Percentiles rank a stretch among this genome's conserved stretches.
Conservation (phyloP, 2,888 invertebrate genomes). For the Drosophila histrio region DNA sequence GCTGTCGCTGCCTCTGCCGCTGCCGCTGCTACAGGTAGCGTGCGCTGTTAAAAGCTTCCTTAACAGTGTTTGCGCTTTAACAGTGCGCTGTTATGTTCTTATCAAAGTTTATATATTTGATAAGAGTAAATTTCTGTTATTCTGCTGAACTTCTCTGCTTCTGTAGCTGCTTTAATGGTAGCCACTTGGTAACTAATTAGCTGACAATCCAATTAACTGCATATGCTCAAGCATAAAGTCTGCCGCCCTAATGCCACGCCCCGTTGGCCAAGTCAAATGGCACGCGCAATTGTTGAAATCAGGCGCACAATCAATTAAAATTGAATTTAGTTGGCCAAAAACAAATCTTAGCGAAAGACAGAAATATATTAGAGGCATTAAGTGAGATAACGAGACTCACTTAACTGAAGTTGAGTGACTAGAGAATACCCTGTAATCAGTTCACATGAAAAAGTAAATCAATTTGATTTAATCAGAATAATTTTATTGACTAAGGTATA, state of each 20-base stretch:
- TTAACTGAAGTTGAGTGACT: not conserved
- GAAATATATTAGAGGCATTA: constrained; percentile 55
- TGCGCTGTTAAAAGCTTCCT: constrained; percentile 24
- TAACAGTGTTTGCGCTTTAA: constrained; percentile 2
- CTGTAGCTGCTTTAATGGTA: not conserved
- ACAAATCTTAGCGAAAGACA: not conserved
- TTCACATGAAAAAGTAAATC: not conserved
- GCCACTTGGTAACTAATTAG: constrained; percentile 28
- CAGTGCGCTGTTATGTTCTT: not conserved
- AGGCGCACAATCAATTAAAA: constrained; percentile 72
- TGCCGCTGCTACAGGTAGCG: constrained; percentile 32
- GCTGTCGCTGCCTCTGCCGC: constrained; percentile 12
- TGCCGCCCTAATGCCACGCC: constrained; percentile 49
- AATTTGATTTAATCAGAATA: not conserved
- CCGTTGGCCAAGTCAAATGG: constrained; percentile 64
- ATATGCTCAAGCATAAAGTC: constrained; percentile 26
- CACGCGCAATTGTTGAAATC: constrained; percentile 65
- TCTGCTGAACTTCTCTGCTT: not conserved
- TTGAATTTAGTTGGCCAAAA: constrained; percentile 23
- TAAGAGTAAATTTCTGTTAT: not conserved
- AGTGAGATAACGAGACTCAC: not conserved
- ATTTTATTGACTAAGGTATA: not conserved
- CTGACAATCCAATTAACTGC: constrained; percentile 55
- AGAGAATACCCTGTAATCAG: constrained; percentile 12
- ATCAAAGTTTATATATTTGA: not conserved